Evolutionary conservation across 2,888 invertebrate species (phyloP), one percentile per base, ranked within the genome.

Genomic region (Dolichomitus sp.): DNA sequence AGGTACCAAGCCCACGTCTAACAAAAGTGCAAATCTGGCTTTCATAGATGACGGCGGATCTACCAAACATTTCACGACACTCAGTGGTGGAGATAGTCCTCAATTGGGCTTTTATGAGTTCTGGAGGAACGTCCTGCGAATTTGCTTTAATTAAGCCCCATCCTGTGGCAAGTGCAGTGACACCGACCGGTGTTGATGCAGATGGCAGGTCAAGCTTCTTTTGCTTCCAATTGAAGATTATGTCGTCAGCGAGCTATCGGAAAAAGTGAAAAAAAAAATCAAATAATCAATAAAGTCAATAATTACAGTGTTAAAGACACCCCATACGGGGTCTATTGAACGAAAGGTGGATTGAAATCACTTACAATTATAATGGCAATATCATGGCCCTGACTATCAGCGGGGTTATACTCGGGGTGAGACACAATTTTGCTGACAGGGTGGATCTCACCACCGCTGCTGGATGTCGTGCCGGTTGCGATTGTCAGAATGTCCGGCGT

Each of bases 311-410:
- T 37, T 6, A n/a, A n/a, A n/a, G n/a, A n/a, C n/a, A n/a, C n/a
- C n/a, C n/a, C n/a, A n/a, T n/a, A 66, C 54, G 4, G 57, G 12
- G 37, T 37, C 23, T 2, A 23, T 2, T 1, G 23, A 23, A 1
- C 23, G 23, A 23, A 23, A 23, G 23, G 23, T 42, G 42, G 12
- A 12, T 3, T 12, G 42, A 40, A 61, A 2, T 6, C 40, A 68
- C 68, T 78, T 61, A 84, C 84, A 57, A 70, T 74, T n/a, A 84
- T 63, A 50, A 84, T 59, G 37, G 84, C 82, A 30, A 84, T 50
- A 50, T 84, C 84, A 23, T 23, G 7, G 30, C 1, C 1, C 9
- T 23, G 23, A 23, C 23, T 9, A 45, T 80, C 14, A 14, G 66
- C 65, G n/a, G 70, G 66, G n/a, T 14, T 12, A 19, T 80, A 84